Base-by-base conservation (phyloP, 2,888 invertebrate species). In the Syritta pipiens region DNA sequence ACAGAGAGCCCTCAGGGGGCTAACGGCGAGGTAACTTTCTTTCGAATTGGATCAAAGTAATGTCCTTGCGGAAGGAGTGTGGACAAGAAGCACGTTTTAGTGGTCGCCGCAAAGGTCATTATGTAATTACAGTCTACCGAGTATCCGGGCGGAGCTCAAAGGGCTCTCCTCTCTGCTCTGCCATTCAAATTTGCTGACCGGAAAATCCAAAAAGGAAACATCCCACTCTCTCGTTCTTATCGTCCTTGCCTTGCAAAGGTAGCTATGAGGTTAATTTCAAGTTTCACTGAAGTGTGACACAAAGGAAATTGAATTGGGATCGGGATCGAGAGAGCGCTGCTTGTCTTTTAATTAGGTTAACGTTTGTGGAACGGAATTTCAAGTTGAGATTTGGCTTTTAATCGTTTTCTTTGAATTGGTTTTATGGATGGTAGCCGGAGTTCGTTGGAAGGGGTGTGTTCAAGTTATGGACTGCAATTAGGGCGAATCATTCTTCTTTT, bases 281-380 rank as follows among this genome's bases (percentile, higher is more conserved):
- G 3, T 62, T 55, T 67, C 67, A 35, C 60, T 72, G 49, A 67
- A 60, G 65, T 72, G 42, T 60, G 67, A 72, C 26, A 60, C 65
- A 60, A 72, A 55, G 67, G 35, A 72, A 72, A 79, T 79, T 79
- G 60, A 79, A 79, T 79, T 67, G 72, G 55, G 59, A 44, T 35
- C 12, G 42, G 20, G 28, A 67, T n/a, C n/a, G n/a, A n/a, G n/a
- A n/a, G n/a, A n/a, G n/a, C n/a, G n/a, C 48, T 67, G 55, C 72
- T 63, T 63, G 63, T 37, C 46, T 35, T 72, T 67, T 72, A 79
- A 79, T 79, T 79, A 67, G 37, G 59, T 59, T 32, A 24, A 10
- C 17, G 37, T 46, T 63, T 68, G n/a, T n/a, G n/a, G n/a, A n/a
- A n/a, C n/a, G n/a, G n/a, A n/a, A n/a, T n/a, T n/a, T n/a, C n/a